Conservation (phyloP, 1,140 invertebrate species). For the Ridgeia piscesae region DNA sequence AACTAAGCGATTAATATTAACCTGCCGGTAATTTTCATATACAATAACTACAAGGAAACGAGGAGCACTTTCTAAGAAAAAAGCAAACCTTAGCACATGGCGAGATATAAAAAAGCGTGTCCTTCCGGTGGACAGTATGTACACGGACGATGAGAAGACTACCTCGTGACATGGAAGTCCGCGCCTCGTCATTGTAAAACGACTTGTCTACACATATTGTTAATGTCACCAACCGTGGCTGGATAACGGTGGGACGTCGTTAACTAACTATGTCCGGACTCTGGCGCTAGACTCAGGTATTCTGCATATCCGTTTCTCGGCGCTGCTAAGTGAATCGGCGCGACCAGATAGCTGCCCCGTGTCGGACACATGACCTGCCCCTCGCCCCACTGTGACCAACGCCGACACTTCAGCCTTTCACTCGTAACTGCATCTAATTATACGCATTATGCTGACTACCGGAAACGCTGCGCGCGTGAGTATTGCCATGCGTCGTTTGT, state of each 20-base stretch:
- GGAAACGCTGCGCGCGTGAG: background rate
- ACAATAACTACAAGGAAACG: background rate
- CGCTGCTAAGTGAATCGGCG: background rate
- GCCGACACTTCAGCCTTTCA: background rate
- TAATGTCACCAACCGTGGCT: background rate
- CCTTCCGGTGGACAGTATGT: background rate
- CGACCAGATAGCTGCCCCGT: background rate
- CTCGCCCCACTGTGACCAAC: background rate
- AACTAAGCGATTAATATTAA: no score
- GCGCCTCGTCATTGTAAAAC: background rate
- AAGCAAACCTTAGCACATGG: background rate
- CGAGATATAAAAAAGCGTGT: background rate
- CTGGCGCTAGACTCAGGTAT: background rate
- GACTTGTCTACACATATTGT: background rate
- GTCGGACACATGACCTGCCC: background rate
- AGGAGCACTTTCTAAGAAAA: background rate
- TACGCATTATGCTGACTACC: background rate
- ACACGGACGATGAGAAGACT: background rate
- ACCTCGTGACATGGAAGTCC: background rate
- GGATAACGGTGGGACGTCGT: background rate
- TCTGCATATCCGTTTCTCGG: background rate
- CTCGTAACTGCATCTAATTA: background rate
- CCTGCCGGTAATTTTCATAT: no score
- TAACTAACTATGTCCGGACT: background rate
- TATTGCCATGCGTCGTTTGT: background rate